Base-by-base conservation (phyloP, 2,888 invertebrate genomes). In the Limnephilus lunatus region DNA sequence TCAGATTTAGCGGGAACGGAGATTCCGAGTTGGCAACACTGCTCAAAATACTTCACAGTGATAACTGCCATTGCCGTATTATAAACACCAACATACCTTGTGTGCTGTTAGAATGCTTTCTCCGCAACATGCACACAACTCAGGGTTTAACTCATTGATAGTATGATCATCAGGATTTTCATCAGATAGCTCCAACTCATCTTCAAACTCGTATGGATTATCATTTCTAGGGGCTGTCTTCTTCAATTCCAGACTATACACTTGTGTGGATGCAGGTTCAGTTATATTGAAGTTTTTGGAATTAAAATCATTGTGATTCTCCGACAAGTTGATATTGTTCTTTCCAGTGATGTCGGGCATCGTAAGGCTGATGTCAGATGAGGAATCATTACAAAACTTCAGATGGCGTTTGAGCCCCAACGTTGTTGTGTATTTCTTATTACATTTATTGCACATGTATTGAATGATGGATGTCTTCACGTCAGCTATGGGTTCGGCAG, bases 391-490 rank as follows among this genome's bases (percentile, higher is more conserved):
- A 85, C 93, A 93, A 48, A 92, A 92, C 53, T 91, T 93, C 9
- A 93, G 48, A 53, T 93, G 93, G 31, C 93, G 91, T 80, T 92
- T 93, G 32, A 92, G 90, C 19, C 93, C 93, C 25, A 93, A 19
- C 3, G 92, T 81, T 12, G 93, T 92, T 2, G 92, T 92, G 85
- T 91, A 93, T 48, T 91, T 92, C 44, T 93, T 92, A 32, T 93
- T 91, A 90, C 93, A 93, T 81, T 92, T 93, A 85, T 93, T 93
- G 85, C 93, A 93, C 92, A 93, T 93, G 86, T 93, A 81, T 53
- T 92, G 90, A 14, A 92, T 93, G 5, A 92, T 80, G 4, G 93
- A 93, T 7, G 92, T 91, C 85, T 92, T 92, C 30, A 93, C 81
- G 32, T 92, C 91, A 12, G 92, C 85, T n/a, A 92, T 92, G n/a